Evolutionary conservation across 2,888 invertebrate genomes (phyloP), one percentile per base, ranked within the genome.

Genomic region (Spatulosminthurus flaviceps): DNA sequence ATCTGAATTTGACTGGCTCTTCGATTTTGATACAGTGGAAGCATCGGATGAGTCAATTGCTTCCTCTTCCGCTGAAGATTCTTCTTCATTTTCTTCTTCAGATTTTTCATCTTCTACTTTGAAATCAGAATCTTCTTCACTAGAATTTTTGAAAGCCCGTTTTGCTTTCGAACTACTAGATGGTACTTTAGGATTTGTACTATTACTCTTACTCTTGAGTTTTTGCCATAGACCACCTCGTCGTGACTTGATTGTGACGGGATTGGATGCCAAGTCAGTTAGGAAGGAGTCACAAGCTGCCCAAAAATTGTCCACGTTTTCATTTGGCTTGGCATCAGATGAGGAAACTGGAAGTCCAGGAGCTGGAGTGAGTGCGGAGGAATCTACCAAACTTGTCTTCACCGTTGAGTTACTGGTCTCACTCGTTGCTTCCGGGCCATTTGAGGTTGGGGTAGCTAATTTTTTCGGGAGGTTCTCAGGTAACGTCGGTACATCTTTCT

Each of bases 91-190:
- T 85, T 87, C 82, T 84, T 86, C 66, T 80, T 81, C 80, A 67
- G 79, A 81, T 77, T 84, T 84, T 26, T 80, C 83, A 77, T 81
- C 83, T 26, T 82, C 83, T 43, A 83, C 84, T 81, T 91, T 91
- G 51, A 89, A 88, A 87, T 93, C 92, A 11, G 92, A 90, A 85
- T 91, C 91, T 79, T 90, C 90, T 84, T 91, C 91, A 60, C 81
- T 82, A 4, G 84, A 84, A 79, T 84, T 82, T 60, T 82, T 82
- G 34, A 72, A 75, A 2, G 84, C 41, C 2, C 85, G 80, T 81
- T 24, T 77, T 34, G 28, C 61, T 51, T 77, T 80, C 22, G 61
- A 28, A 28, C 43, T n/a, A 43, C 19, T 51, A 7, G 51, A 61
- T 1, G 79, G 22, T 64, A 43, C 67, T 70, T 81, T 83, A 0